phyloP scores from a whole-genome alignment of 2,797 vertebrate species.

The Peromyscus eremicus region DNA sequence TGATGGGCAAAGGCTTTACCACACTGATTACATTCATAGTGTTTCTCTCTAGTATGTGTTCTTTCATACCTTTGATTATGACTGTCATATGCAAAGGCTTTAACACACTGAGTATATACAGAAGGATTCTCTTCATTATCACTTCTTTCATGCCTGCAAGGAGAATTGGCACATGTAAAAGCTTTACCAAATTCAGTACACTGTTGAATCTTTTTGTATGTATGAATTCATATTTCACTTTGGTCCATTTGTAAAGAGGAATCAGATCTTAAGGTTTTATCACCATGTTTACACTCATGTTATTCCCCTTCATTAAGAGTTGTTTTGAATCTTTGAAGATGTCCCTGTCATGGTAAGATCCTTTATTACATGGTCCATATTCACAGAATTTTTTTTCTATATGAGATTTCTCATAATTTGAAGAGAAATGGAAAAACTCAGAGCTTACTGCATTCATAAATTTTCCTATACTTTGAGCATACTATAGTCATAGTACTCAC shows the following conservation, averaged over 20 bases:
- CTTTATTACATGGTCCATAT: background rate
- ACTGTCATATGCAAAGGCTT: background rate
- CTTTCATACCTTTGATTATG: background rate
- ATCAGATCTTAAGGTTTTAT: background rate
- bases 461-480: background rate
- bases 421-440: background rate
- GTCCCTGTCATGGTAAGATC: background rate
- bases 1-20: background rate
- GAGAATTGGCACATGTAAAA: background rate
- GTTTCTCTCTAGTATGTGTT: background rate
- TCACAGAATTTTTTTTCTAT: background rate
- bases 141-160: background rate
- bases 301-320: background rate
- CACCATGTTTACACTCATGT: background rate
- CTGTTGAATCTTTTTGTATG: background rate
- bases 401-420: background rate
- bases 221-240: background rate
- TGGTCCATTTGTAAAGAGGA: background rate
- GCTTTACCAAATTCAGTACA: background rate
- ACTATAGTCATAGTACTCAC: background rate
- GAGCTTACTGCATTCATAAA: background rate
- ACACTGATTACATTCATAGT: background rate
- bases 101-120: background rate
- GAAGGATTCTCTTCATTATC: background rate
- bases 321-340: background rate